Evolutionary conservation across 2,113 vertebrate genomes (phyloP).

Genomic region (Tragelaphus buxtoni): DNA sequence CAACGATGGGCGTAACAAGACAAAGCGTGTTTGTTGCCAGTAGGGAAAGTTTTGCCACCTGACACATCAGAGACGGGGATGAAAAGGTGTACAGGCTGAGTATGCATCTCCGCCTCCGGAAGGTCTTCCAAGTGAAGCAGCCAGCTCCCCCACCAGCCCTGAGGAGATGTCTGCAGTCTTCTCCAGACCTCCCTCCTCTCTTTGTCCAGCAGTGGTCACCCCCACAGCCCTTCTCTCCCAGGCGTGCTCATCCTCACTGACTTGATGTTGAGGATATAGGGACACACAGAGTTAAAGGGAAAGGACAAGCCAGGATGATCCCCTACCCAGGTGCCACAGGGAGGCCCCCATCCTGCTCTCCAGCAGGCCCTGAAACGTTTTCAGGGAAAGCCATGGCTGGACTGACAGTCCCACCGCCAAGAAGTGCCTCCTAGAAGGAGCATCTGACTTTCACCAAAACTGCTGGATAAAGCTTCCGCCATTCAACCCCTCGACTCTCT

Average conservation of each 20-base stretch:
- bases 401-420: not conserved
- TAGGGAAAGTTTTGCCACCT: not conserved
- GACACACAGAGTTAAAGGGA: not conserved
- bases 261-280: not conserved
- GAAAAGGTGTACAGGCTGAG: not conserved
- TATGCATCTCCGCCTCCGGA: not conserved
- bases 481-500: not conserved
- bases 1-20: slow-evolving; percentile 49
- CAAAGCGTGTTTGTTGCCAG: not conserved
- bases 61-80: not conserved
- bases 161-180: not conserved
- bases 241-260: too few relatives aligned
- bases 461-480: not conserved
- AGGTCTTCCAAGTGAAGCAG: not conserved
- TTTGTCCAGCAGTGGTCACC: not conserved
- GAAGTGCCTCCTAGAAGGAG: not conserved
- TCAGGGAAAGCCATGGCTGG: not conserved
- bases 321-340: accelerated
- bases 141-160: not conserved
- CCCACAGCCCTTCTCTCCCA: not conserved
- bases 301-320: not conserved
- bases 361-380: not conserved
- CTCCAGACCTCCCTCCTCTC: not conserved
- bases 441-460: not conserved
- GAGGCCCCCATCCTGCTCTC: too few relatives aligned